Evolutionary conservation across 1,140 invertebrate genomes (phyloP), one percentile per base, ranked within the genome.

Genomic region (Drosophila quadrilineata): DNA sequence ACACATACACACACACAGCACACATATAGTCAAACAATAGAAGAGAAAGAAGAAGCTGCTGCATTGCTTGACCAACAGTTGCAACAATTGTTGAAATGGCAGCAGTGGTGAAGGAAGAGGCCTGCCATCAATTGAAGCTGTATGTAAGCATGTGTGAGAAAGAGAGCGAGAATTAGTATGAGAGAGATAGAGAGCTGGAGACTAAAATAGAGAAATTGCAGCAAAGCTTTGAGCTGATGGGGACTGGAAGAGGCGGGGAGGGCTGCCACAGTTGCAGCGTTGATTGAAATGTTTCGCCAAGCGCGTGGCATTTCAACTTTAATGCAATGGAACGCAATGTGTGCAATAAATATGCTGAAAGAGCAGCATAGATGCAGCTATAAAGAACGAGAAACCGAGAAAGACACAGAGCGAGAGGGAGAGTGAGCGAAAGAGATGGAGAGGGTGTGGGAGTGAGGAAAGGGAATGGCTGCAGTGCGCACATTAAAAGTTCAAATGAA

Each of bases 401-500:
- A 33, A 12, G 6, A 9, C 19, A 48, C 12, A 26, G 3, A 24
- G n/a, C 1, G 0, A 29, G n/a, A 3, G 14, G 17, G 10, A 10
- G 6, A 6, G 12, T n/a, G 12, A n/a, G n/a, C n/a, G n/a, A n/a
- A 12, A 2, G 12, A 6, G 12, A 16, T 12, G 26, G 19, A 19
- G 21, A 2, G 16, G 31, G 6, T n/a, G 24, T 1, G 33, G n/a
- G 6, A 48, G 26, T 2, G 3, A 12, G 6, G 2, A 36, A 1
- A 14, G 10, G 5, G 14, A 3, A 12, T 53, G 69, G 50, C 59
- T n/a, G 49, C 75, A 79, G 75, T 66, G 80, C 75, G 75, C 75
- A 79, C 75, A 79, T 79, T 79, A 79, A 79, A 79, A 79, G 75
- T 79, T 79, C 75, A 79, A 79, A 79, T 80, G 57, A 71, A 57